Base-by-base conservation (phyloP, 2,888 invertebrate genomes). In the Eilema sororculum region DNA sequence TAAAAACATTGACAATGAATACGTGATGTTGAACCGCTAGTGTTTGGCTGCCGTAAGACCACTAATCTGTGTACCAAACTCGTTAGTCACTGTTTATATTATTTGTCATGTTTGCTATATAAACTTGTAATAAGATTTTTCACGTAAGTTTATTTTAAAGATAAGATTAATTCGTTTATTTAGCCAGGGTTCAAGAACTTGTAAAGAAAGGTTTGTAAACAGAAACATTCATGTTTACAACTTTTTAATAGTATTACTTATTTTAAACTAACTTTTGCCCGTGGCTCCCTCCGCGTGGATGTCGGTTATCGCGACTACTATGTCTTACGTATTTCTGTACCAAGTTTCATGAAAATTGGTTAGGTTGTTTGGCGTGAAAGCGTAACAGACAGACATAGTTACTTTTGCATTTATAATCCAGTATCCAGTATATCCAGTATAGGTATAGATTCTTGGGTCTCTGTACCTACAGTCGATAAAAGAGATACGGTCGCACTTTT, bases 121-220 rank as follows among this genome's bases (percentile, higher is more conserved):
- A 28, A 30, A n/a, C 28, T 20, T 60, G 60, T 60, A 16, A 28
- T 60, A 60, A 33, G n/a, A 20, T 60, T 60, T n/a, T 60, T 60
- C 60, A 60, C 60, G 60, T 60, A 28, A 60, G 60, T 60, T 60
- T 60, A 60, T 30, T 30, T 30, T 60, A 8, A 8, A 60, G 60
- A 60, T 60, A 33, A 60, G n/a, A 60, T 60, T 60, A 28, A 28
- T 12, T 20, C 20, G 0, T 59, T 59, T 59, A 25, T 58, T 10
- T 10, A 22, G 57, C 24, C 52, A 52, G 30, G 33, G 30, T 60
- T 60, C 60, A 60, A 60, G 57, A 58, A 58, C 57, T 58, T 58
- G 12, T 24, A 12, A 24, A 22, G 24, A 24, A 57, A 57, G n/a
- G 10, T 24, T n/a, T 58, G 57, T 58, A 58, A 58, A 58, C 25